A percentile compares a stretch with the other conserved stretches of the same genome.
Conservation (phyloP, 2,797 vertebrate species). For the Esox lucius region DNA sequence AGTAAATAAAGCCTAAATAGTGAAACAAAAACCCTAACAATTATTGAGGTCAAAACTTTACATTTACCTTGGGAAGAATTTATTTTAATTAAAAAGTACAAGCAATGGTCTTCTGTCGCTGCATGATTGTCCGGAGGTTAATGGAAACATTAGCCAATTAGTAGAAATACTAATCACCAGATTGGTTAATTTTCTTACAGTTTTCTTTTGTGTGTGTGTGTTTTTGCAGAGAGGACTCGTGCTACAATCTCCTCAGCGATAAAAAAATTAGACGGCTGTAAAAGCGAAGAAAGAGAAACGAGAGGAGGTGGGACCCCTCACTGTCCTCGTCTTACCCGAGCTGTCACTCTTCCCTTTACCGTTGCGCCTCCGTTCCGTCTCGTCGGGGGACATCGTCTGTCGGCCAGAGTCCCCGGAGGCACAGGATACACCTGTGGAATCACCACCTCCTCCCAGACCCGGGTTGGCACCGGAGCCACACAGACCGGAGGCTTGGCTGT, state of each 20-base stretch:
- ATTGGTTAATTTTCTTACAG: neutral
- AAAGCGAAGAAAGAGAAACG: neutral
- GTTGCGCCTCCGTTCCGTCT: conserved; percentile 77
- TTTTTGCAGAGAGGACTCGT: neutral
- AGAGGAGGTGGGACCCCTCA: neutral
- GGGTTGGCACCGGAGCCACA: conserved; percentile 72
- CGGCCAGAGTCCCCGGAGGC: conserved; percentile 81
- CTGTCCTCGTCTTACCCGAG: conserved; percentile 75
- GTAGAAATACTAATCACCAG: neutral
- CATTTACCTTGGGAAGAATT: neutral
- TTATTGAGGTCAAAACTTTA: neutral
- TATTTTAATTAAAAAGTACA: neutral
- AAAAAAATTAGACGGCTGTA: neutral
- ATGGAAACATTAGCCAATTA: neutral
- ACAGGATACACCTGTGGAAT: conserved; percentile 76
- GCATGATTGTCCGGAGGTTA: neutral
- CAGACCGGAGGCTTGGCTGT: conserved; percentile 71
- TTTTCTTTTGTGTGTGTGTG: neutral
- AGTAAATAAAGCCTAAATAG: neutral
- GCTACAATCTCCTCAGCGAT: neutral
- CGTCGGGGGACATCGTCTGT: conserved; percentile 80
- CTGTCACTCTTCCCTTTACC: conserved; percentile 84
- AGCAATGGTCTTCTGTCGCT: neutral
- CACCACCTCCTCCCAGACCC: conserved; percentile 62
- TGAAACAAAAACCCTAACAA: neutral